Conservation (phyloP, 2,113 vertebrate genomes). For the Clarias gariepinus region DNA sequence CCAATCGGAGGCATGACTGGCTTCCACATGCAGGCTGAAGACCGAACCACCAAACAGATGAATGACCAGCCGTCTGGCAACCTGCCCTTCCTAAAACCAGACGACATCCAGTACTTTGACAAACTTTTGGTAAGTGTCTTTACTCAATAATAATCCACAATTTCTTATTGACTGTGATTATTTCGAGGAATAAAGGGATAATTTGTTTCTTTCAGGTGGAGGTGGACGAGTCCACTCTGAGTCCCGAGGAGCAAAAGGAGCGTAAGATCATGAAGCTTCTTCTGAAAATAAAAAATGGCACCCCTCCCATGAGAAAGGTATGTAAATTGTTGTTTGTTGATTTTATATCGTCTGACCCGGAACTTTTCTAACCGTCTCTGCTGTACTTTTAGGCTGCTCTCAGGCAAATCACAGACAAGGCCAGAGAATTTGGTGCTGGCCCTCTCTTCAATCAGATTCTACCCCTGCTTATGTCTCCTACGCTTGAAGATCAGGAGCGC, state of each 20-base stretch:
- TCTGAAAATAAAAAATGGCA: constrained; percentile 98
- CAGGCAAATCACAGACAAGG: constrained; percentile 97
- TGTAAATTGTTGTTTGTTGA: not conserved
- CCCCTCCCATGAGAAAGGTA: constrained; percentile 98
- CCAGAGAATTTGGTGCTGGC: constrained; percentile 95
- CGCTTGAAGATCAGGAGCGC: constrained; percentile 96
- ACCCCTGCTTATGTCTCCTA: constrained; percentile 96
- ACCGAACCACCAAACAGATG: constrained; percentile 92
- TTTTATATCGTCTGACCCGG: not conserved
- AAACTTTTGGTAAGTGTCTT: constrained; percentile 85
- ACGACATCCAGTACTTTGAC: constrained; percentile 99
- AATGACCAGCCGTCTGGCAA: constrained; percentile 98
- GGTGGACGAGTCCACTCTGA: constrained; percentile 97
- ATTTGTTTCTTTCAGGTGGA: constrained; percentile 80
- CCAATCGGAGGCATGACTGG: constrained; percentile 96
- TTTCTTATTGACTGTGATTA: not conserved
- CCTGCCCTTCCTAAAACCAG: constrained; percentile 96
- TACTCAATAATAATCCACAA: too few species aligned
- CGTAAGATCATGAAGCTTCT: constrained; percentile 99
- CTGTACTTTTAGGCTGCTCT: constrained; percentile 81
- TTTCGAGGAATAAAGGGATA: not conserved
- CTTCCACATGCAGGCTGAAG: constrained; percentile 97
- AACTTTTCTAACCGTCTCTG: not conserved
- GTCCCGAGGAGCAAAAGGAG: constrained; percentile 97
- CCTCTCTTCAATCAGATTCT: constrained; percentile 97